phyloP scores from a whole-genome alignment of 2,113 vertebrate genomes.

The Scatophagus argus region DNA sequence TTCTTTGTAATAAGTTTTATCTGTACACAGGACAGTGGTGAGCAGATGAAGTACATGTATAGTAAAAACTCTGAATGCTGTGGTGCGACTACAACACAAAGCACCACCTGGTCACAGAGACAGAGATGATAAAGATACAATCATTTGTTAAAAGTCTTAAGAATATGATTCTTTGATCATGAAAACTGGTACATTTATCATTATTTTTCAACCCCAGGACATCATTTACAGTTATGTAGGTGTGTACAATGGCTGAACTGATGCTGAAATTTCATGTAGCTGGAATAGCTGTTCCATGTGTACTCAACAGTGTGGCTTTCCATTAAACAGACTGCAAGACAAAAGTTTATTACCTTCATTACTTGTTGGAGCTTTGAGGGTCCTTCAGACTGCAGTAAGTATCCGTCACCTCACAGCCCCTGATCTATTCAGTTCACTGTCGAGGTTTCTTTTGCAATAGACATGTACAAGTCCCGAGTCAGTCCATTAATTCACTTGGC shows the following conservation, averaged over 20 bases:
- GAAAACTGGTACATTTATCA: background rate
- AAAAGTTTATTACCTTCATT: background rate
- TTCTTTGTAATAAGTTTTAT: constrained; percentile 56
- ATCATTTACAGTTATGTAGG: background rate
- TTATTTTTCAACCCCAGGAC: background rate
- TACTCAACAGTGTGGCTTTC: constrained; percentile 5
- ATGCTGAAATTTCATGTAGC: background rate
- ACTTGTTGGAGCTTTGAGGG: constrained; percentile 3
- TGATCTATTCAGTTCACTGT: background rate
- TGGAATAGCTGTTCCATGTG: background rate
- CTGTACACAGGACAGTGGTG: background rate
- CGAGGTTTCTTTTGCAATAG: background rate
- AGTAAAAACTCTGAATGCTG: constrained; percentile 21
- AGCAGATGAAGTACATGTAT: constrained; percentile 8
- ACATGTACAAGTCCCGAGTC: no score
- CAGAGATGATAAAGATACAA: background rate
- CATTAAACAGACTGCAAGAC: background rate
- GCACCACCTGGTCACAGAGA: background rate
- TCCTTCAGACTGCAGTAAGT: background rate
- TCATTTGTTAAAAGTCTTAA: background rate
- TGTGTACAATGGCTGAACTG: background rate
- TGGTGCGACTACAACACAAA: background rate
- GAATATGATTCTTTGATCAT: background rate
- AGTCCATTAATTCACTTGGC: no score
- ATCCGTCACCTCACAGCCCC: background rate